Evolutionary conservation across 2,888 invertebrate species (phyloP), one percentile per base, ranked within the genome.

Genomic region (Electrophaes corylata): DNA sequence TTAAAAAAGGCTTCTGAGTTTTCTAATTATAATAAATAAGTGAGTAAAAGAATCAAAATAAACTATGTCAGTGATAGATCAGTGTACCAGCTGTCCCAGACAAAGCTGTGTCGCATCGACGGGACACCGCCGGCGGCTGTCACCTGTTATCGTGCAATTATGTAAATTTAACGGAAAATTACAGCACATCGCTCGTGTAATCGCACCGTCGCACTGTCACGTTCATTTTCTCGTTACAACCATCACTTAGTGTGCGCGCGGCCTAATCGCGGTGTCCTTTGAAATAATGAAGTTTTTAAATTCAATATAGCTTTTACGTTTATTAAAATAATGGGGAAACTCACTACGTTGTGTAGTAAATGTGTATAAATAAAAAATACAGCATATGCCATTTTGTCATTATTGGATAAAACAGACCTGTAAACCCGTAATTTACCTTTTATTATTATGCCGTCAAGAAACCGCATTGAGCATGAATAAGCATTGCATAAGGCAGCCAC

Each of bases 151-250:
- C 80, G 76, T 63, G 69, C 75, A 83, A 87, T 87, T 87, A 88
- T 88, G 89, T 81, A 87, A 87, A 88, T 87, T 81, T 71, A 69
- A 72, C 76, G 82, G 77, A 71, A 84, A 87, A 86, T 87, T 85
- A 74, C 79, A 73, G 76, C 70, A 49, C 60, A 52, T 64, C 71
- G 45, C 62, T 56, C 67, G 72, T 76, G 77, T 76, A 74, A 74
- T 77, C 72, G 71, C 64, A 58, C 65, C 68, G 68, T 67, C 67
- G 65, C 64, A 63, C 63, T 48, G 60, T 56, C 57, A 58, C 57
- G 65, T 65, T 60, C 60, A 76, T 80, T 78, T 78, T 72, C 76
- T 75, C 70, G 73, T 76, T 73, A 75, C 73, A 73, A 70, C 70
- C 74, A 66, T 72, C 75, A 74, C 64, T 74, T 71, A 70, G 72